Conservation (phyloP, 2,113 vertebrate species). For the Halcyon malimbica region DNA sequence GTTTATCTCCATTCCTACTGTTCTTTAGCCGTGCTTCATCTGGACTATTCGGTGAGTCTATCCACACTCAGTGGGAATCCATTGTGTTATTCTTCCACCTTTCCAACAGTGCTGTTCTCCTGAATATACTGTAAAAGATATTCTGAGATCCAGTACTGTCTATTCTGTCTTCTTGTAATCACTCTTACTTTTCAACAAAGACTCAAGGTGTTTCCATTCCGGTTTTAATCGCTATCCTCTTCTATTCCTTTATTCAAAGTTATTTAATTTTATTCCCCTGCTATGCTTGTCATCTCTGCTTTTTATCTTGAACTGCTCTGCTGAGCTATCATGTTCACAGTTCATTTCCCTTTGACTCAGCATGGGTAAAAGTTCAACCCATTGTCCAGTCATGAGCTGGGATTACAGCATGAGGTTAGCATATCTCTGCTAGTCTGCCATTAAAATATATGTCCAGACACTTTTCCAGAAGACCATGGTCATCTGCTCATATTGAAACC, state of each 20-base stretch:
- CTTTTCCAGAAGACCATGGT: background rate
- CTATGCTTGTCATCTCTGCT: background rate
- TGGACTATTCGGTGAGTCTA: background rate
- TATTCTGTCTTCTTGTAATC: background rate
- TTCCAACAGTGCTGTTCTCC: background rate
- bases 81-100: background rate
- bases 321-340: background rate
- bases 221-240: background rate
- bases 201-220: background rate
- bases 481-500: background rate
- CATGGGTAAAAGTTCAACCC: background rate
- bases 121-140: background rate
- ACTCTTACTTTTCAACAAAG: constrained; percentile 20
- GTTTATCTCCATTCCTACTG: background rate
- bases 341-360: background rate
- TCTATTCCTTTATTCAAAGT: background rate
- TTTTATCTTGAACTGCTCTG: constrained; percentile 16
- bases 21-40: background rate
- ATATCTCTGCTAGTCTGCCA: background rate
- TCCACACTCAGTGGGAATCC: background rate
- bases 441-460: background rate
- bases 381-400: background rate
- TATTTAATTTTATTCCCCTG: background rate
- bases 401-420: background rate
- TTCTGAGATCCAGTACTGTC: background rate